Conservation (phyloP, 1,140 invertebrate species). For the Scylla paramamosain region DNA sequence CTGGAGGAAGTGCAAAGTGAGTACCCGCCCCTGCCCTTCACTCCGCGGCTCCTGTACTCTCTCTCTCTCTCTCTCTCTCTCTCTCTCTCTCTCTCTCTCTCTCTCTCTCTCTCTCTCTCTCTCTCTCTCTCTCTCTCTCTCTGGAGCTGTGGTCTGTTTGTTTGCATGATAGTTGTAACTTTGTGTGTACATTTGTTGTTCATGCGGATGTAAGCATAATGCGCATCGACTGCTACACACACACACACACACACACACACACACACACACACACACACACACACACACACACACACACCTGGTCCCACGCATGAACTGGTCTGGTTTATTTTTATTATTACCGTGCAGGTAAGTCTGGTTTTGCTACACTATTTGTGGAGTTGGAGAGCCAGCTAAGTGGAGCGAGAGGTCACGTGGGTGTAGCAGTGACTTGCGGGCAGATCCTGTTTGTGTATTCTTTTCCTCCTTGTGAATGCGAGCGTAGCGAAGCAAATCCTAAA, state of each 20-base stretch:
- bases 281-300: background rate
- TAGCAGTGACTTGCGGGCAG: background rate
- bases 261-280: background rate
- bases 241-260: background rate
- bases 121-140: constrained; percentile 56
- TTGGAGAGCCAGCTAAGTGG: background rate
- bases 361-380: background rate
- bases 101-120: constrained; percentile 45
- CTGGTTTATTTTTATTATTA: background rate
- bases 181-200: background rate
- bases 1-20: constrained; percentile 79
- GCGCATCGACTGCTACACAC: background rate
- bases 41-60: background rate
- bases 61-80: constrained; percentile 9
- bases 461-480: background rate
- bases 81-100: constrained; percentile 75
- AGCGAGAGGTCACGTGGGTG: background rate
- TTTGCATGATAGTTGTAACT: background rate
- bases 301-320: background rate
- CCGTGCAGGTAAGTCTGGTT: background rate
- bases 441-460: background rate
- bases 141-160: background rate
- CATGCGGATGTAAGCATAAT: too few species aligned
- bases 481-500: background rate
- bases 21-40: constrained; percentile 71